Conservation (phyloP, 2,113 vertebrate genomes). For the Jaculus jaculus region DNA sequence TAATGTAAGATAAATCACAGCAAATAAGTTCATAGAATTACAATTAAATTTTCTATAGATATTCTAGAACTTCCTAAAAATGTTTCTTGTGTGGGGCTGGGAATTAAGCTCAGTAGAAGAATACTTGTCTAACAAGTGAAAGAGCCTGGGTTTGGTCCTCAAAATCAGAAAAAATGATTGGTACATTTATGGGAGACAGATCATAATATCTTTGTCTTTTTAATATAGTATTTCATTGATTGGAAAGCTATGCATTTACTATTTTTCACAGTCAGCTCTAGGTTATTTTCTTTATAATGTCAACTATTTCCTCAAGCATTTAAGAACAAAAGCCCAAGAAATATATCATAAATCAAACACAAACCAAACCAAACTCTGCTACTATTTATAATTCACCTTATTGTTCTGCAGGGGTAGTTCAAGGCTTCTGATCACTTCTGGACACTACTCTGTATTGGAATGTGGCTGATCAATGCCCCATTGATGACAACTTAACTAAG, state of each 20-base stretch:
- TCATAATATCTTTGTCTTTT: background rate
- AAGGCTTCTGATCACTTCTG: background rate
- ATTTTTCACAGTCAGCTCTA: background rate
- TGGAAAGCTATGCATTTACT: background rate
- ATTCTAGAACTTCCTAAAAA: background rate
- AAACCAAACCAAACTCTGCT: background rate
- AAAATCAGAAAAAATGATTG: background rate
- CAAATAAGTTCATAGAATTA: background rate
- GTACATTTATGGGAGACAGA: slow-evolving; percentile 21
- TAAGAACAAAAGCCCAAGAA: slow-evolving; percentile 37
- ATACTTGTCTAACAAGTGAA: no score
- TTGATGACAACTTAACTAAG: background rate
- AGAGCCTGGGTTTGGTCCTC: no score
- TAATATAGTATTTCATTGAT: slow-evolving; percentile 33
- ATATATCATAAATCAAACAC: slow-evolving; percentile 11
- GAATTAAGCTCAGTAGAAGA: no score
- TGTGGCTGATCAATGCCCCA: background rate
- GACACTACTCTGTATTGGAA: background rate
- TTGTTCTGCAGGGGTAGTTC: background rate
- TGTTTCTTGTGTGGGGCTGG: no score
- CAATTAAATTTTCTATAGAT: slow-evolving; percentile 24
- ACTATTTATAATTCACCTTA: slow-evolving; percentile 27
- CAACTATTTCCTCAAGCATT: slow-evolving; percentile 16
- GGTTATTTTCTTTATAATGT: slow-evolving; percentile 30
- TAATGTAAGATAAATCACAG: slow-evolving; percentile 41